Conservation (phyloP, 1,140 invertebrate species). For the Aradophagus sp. region DNA sequence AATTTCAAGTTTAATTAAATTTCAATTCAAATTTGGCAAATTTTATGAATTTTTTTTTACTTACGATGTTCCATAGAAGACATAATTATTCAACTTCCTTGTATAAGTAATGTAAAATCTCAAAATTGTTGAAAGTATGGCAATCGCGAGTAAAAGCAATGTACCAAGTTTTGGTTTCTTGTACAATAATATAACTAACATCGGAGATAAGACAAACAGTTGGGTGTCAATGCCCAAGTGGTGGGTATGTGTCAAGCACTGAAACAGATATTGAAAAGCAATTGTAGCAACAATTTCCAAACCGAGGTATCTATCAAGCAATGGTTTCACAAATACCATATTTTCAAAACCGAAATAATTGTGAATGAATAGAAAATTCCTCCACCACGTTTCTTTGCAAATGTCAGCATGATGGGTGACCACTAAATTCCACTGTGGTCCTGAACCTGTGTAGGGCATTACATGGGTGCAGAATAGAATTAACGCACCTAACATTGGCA, state of each 20-base stretch:
- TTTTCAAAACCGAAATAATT: constrained; percentile 81
- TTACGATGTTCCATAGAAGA: constrained; percentile 85
- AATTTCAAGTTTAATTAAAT: too few species aligned
- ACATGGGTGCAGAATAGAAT: constrained; percentile 81
- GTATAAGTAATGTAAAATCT: constrained; percentile 80
- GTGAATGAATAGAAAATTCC: constrained; percentile 79
- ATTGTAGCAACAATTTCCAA: too few species aligned
- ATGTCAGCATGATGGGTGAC: constrained; percentile 79
- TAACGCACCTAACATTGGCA: constrained; percentile 78
- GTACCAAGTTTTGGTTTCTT: constrained; percentile 78
- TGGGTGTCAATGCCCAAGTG: constrained; percentile 90
- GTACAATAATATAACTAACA: constrained; percentile 81
- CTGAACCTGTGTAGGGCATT: constrained; percentile 77
- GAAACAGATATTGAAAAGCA: constrained; percentile 63
- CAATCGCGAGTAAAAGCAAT: constrained; percentile 73
- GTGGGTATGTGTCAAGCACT: constrained; percentile 83
- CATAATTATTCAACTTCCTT: constrained; percentile 81
- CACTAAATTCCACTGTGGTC: constrained; percentile 81
- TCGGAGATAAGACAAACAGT: constrained; percentile 82
- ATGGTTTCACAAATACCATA: constrained; percentile 76
- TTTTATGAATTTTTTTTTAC: too few species aligned
- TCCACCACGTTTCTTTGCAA: constrained; percentile 79
- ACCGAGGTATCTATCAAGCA: too few species aligned
- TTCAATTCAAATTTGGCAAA: too few species aligned
- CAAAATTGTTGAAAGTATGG: constrained; percentile 78